Conservation (phyloP, 2,888 invertebrate genomes). For the Nemapogon koenigi region DNA sequence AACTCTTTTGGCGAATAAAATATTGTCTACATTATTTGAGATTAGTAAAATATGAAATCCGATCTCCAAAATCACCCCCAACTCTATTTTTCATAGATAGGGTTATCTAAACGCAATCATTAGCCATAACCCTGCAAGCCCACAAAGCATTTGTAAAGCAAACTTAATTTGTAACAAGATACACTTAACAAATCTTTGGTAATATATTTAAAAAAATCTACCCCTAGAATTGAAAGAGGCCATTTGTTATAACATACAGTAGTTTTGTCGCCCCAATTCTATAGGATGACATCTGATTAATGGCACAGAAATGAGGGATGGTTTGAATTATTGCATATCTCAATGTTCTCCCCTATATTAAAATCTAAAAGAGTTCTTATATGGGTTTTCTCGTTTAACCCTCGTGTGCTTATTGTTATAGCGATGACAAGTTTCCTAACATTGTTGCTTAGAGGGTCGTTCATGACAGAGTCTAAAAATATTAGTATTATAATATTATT, state of each 20-base stretch:
- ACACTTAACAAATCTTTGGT: not conserved
- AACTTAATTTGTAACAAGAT: conserved; percentile 7
- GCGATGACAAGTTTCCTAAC: no score
- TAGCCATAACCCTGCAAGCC: not conserved
- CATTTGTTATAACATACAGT: conserved; percentile 5
- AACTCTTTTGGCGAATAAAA: no score
- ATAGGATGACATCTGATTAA: conserved; percentile 57
- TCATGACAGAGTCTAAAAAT: no score
- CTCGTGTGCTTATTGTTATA: no score
- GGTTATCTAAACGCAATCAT: conserved; percentile 3
- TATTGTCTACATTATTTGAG: no score
- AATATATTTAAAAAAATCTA: conserved; percentile 5
- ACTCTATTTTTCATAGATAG: no score
- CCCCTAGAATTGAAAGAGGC: conserved; percentile 7
- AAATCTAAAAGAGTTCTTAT: conserved; percentile 8
- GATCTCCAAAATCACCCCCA: no score
- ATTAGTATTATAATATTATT: no score
- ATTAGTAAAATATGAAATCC: no score
- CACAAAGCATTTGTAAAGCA: conserved; percentile 3
- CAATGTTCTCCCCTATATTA: conserved; percentile 24
- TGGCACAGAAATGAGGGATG: conserved; percentile 36
- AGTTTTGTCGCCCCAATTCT: conserved; percentile 52
- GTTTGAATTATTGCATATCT: conserved; percentile 34
- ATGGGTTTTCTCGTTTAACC: no score
- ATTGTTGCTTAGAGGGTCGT: no score